Evolutionary conservation across 2,113 vertebrate genomes (phyloP).

Genomic region (Plecturocebus donacophilus): DNA sequence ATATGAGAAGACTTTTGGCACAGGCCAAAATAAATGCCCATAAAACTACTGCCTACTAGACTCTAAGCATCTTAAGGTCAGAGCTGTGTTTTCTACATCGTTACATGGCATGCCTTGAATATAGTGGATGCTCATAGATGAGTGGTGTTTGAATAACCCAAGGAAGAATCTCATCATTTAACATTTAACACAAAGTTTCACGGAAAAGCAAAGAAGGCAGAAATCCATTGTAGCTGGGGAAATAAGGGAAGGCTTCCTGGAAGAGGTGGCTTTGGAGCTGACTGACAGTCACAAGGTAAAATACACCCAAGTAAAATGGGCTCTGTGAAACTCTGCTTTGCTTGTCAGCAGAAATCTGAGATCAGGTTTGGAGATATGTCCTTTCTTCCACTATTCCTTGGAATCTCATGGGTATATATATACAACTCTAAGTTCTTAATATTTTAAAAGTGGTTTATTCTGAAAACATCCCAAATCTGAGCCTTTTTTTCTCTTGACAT

Average conservation of each 20-base stretch:
- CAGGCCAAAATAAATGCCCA: not conserved
- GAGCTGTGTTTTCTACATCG: not conserved
- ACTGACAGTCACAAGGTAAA: not conserved
- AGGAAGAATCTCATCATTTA: not conserved
- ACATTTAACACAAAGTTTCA: not conserved
- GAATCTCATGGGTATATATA: not conserved
- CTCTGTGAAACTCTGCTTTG: not conserved
- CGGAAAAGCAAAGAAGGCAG: not conserved
- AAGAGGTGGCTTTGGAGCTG: not conserved
- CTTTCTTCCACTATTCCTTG: constrained; percentile 63
- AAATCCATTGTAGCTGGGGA: not conserved
- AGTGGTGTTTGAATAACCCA: not conserved
- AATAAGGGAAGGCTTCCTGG: not conserved
- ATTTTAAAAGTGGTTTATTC: constrained; percentile 39
- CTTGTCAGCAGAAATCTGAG: constrained; percentile 38
- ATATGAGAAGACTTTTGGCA: not conserved
- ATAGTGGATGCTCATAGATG: not conserved
- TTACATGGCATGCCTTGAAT: not conserved
- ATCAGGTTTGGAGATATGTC: constrained; percentile 62
- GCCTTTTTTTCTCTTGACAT: constrained; percentile 69
- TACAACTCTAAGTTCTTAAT: constrained; percentile 43
- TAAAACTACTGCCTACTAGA: not conserved
- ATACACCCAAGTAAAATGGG: not conserved
- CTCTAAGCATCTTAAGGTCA: not conserved
- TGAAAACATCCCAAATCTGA: constrained; percentile 59